Percentiles rank a stretch among this genome's conserved stretches.
Evolutionary conservation across 2,888 invertebrate genomes (phyloP).

Genomic region (Marasmarcha lunaedactyla): DNA sequence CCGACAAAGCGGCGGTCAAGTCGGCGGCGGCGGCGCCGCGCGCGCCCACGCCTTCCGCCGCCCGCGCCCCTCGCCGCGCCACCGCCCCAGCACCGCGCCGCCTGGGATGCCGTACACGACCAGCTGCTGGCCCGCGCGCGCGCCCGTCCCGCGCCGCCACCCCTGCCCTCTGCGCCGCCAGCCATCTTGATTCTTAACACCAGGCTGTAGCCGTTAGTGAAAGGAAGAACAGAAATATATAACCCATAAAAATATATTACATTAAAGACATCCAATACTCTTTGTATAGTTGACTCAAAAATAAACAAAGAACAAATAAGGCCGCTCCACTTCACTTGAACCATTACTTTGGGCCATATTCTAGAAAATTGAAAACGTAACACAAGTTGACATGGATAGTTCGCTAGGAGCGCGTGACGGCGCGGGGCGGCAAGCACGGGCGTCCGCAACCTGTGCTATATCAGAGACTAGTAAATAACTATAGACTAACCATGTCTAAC

Average conservation of each 20-base stretch:
- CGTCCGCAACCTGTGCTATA: too few species aligned
- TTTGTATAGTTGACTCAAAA: too few species aligned
- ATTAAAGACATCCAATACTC: too few species aligned
- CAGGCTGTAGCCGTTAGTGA: constrained; percentile 25
- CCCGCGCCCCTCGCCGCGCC: constrained; percentile 8
- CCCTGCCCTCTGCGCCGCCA: constrained; percentile 21
- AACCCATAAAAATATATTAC: too few species aligned
- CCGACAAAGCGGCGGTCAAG: constrained; percentile 9
- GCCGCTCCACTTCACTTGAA: too few species aligned
- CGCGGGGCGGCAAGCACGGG: background rate
- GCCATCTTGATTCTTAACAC: constrained; percentile 46
- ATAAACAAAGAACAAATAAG: too few species aligned
- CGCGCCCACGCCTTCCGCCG: constrained; percentile 7
- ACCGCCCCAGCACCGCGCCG: constrained; percentile 24
- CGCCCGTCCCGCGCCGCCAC: constrained; percentile 14
- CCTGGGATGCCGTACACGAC: constrained; percentile 50
- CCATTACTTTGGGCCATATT: too few species aligned
- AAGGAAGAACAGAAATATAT: too few species aligned
- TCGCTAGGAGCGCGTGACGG: background rate
- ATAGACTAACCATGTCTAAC: too few species aligned
- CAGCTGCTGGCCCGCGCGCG: constrained; percentile 29
- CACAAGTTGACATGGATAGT: too few species aligned
- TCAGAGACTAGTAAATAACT: too few species aligned
- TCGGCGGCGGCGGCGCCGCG: constrained; percentile 11
- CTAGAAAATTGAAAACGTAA: too few species aligned